Evolutionary conservation across 2,113 vertebrate genomes (phyloP), one percentile per base, ranked within the genome.

Genomic region (Cariama cristata): DNA sequence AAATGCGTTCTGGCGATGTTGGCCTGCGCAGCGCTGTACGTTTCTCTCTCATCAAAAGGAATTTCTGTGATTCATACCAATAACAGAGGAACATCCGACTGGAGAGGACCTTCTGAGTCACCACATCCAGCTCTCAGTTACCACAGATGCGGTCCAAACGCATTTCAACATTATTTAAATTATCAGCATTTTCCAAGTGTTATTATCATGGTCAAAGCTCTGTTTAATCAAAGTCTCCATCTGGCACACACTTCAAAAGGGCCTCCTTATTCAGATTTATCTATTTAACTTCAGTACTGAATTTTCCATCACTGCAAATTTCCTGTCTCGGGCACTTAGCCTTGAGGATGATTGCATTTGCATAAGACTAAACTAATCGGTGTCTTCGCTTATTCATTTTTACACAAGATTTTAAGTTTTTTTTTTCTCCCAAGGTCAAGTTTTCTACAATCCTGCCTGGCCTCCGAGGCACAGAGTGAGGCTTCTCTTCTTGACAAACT

Each of bases 111-210:
- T 27, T n/a, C 55, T 16, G 35, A 24, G 28, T 20, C 50, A n/a
- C 67, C 72, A 8, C 23, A 1, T 12, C 47, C 85, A 49, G 60
- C 67, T 59, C 55, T 47, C 40, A 5, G 79, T 73, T 21, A 10
- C 60, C 75, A 15, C 53, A 45, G 68, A 7, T 24, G 0, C 1
- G 0, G n/a, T 9, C 81, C 32, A 18, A 40, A 47, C 0, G 1
- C 28, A 9, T 16, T 74, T 22, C 44, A 24, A 2, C 21, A 2
- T n/a, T 4, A 4, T 47, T 67, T 14, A 49, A 28, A 18, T 45
- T 27, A 35, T 45, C 64, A 71, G 60, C 50, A 2, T n/a, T 82
- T 76, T 18, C 83, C 86, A 28, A 35, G 77, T 3, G 73, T 33
- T 73, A 3, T 38, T 28, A 4, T 9, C 6, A 4, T 30, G 83